phyloP scores from a whole-genome alignment of 2,113 vertebrate genomes.

The Paedocypris sp. region DNA sequence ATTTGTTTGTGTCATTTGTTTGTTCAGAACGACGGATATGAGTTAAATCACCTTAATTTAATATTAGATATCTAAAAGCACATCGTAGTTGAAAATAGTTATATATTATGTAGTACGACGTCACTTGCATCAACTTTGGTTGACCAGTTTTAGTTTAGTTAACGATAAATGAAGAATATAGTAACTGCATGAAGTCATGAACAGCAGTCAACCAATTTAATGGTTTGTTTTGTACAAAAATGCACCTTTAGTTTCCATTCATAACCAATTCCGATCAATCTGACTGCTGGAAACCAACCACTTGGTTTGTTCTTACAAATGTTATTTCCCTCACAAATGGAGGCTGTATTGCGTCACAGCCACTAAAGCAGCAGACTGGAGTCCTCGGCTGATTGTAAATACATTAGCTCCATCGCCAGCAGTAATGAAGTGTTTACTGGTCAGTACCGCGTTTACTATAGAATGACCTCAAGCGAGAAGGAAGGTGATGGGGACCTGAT shows the following conservation, averaged over 20 bases:
- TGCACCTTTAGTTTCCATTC: neutral
- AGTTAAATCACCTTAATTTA: slow-evolving; percentile 23
- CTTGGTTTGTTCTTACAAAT: neutral
- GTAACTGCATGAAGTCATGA: too few relatives aligned
- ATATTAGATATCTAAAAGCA: slow-evolving; percentile 18
- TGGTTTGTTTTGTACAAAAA: neutral
- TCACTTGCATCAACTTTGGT: too few relatives aligned
- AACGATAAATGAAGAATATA: too few relatives aligned
- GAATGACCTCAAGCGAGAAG: neutral
- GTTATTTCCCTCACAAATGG: neutral
- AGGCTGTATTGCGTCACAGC: slow-evolving; percentile 12
- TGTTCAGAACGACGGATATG: slow-evolving; percentile 27
- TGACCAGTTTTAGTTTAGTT: too few relatives aligned
- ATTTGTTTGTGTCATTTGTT: neutral
- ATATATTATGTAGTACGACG: too few relatives aligned
- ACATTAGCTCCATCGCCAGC: slow-evolving; percentile 13
- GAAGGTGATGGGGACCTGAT: too few relatives aligned
- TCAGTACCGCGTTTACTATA: neutral
- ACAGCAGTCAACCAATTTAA: too few relatives aligned
- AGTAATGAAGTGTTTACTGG: slow-evolving; percentile 25
- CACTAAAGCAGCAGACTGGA: neutral
- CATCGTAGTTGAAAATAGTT: neutral
- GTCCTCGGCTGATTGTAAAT: slow-evolving; percentile 4
- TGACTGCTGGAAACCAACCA: neutral
- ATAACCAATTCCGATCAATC: neutral